A percentile compares a stretch with the other conserved stretches of the same genome.
Conservation (phyloP, 2,797 vertebrate genomes). For the Todus mexicanus region DNA sequence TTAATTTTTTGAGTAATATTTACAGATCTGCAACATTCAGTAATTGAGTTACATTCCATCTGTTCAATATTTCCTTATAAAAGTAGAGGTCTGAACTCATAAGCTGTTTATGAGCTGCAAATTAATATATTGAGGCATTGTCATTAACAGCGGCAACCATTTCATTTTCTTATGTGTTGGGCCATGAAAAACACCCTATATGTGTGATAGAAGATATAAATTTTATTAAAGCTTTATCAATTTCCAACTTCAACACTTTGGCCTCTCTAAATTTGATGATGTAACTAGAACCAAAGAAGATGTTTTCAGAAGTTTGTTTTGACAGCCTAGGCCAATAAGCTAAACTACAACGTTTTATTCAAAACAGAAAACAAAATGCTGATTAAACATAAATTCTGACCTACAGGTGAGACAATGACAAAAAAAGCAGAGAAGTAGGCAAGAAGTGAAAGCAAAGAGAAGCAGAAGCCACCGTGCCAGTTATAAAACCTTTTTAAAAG, state of each 20-base stretch:
- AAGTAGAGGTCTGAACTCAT: not conserved
- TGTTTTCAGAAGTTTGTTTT: constrained; percentile 8
- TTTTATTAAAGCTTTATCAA: constrained; percentile 44
- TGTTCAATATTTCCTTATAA: not conserved
- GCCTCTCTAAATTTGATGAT: not conserved
- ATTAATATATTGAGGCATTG: not conserved
- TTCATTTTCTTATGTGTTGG: constrained; percentile 20
- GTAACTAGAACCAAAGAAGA: not conserved
- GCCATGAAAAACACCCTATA: not conserved
- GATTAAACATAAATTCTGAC: not conserved
- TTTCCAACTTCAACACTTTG: not conserved
- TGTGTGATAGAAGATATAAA: not conserved
- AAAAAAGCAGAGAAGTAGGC: not conserved
- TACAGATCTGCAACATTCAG: not conserved
- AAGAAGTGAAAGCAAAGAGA: constrained; percentile 5
- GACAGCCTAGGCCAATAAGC: not conserved
- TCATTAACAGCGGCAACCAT: constrained; percentile 8
- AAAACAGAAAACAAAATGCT: not conserved
- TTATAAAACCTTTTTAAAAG: constrained; percentile 73
- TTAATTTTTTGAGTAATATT: constrained; percentile 4
- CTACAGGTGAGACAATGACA: not conserved
- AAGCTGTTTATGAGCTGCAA: not conserved
- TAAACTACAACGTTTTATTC: not conserved
- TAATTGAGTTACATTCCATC: not conserved
- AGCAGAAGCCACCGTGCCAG: not conserved